phyloP scores from a whole-genome alignment of 2,888 invertebrate species.

The Acanthosepion esculentum region DNA sequence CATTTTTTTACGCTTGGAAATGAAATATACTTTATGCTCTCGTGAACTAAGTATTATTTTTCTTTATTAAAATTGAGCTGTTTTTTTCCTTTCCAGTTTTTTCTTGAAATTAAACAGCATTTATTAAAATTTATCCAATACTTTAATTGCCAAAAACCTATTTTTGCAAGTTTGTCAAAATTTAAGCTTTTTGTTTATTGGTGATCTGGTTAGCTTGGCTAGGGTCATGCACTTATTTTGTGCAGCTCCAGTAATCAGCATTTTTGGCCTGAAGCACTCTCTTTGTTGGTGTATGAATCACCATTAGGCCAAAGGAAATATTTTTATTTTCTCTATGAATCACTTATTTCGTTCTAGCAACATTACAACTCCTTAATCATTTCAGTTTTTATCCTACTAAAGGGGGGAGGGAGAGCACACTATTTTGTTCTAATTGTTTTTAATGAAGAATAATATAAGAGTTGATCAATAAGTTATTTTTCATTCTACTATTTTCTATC shows the following conservation, averaged over 20 bases:
- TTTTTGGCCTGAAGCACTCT: not conserved
- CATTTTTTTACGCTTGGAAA: no score
- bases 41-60: no score
- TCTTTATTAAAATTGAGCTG: no score
- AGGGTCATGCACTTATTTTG: no score
- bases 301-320: not conserved
- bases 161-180: not conserved
- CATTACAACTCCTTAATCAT: no score
- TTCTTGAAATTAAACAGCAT: no score
- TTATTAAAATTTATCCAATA: no score
- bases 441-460: not conserved
- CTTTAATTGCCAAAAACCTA: no score
- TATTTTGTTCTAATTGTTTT: not conserved
- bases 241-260: not conserved
- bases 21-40: no score
- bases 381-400: no score
- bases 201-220: not conserved
- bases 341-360: not conserved
- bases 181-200: not conserved
- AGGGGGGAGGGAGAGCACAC: fast-evolving
- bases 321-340: not conserved
- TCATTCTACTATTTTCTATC: no score
- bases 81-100: no score
- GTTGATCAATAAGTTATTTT: not conserved
- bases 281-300: not conserved